Evolutionary conservation across 1,140 invertebrate species (phyloP).

Genomic region (Drosophila kanapiae): DNA sequence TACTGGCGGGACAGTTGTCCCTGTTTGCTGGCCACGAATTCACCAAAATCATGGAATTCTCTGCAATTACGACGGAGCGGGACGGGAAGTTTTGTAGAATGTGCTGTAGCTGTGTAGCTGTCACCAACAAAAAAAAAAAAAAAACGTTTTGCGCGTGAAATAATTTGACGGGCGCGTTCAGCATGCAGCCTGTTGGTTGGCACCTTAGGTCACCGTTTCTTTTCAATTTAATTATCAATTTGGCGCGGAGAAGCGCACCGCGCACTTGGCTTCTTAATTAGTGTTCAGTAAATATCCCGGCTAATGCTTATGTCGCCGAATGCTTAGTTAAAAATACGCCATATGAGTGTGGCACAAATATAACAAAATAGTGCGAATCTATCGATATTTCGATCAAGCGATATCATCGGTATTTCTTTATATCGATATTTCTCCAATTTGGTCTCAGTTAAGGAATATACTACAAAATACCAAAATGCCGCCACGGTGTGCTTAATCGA

Average conservation of each 20-base stretch:
- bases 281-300: too few relatives aligned
- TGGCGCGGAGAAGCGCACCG: background rate
- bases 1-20: background rate
- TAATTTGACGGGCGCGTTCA: conserved; percentile 21
- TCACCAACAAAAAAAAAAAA: conserved; percentile 1
- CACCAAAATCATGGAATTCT: background rate
- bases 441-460: background rate
- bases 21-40: too few relatives aligned
- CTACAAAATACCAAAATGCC: background rate
- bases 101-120: background rate
- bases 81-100: background rate
- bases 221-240: background rate
- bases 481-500: too few relatives aligned
- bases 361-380: conserved; percentile 1
- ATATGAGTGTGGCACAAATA: conserved; percentile 2
- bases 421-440: background rate
- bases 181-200: conserved; percentile 17
- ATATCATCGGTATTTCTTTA: background rate
- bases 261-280: too few relatives aligned
- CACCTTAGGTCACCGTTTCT: conserved; percentile 9
- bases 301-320: background rate
- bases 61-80: background rate
- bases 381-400: background rate
- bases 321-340: conserved; percentile 10
- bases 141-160: conserved; percentile 21